Conservation (phyloP, 2,888 invertebrate genomes). For the Folsomia manolachei region DNA sequence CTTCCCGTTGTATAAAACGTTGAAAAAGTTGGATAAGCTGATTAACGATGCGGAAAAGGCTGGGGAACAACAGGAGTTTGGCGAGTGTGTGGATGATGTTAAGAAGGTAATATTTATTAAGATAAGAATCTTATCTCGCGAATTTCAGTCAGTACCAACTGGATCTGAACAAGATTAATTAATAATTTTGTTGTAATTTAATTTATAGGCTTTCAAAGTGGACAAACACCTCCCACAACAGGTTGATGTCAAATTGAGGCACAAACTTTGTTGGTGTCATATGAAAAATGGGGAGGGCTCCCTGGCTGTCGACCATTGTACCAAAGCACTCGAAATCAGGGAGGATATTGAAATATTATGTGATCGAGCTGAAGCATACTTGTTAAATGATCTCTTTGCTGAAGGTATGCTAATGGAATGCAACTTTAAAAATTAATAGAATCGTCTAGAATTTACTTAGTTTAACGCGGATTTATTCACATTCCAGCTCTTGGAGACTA, state of each 20-base stretch:
- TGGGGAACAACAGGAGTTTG: conserved; percentile 40
- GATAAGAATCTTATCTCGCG: too few species aligned
- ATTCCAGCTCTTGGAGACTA: conserved; percentile 77
- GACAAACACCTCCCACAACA: conserved; percentile 45
- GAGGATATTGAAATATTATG: conserved; percentile 76
- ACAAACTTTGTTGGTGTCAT: conserved; percentile 48
- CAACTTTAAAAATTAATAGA: not conserved
- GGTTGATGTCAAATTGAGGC: conserved; percentile 46
- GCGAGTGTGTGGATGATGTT: conserved; percentile 44
- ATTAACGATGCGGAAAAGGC: conserved; percentile 54
- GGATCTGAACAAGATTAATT: not conserved
- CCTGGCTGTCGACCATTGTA: conserved; percentile 71
- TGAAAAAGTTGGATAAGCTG: conserved; percentile 86
- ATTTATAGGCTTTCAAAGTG: conserved; percentile 44
- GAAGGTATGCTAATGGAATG: conserved; percentile 62
- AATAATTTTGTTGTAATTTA: not conserved
- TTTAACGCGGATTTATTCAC: too few species aligned
- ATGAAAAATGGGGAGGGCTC: conserved; percentile 45
- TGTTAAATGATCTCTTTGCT: conserved; percentile 85
- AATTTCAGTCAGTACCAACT: too few species aligned
- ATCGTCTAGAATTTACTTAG: not conserved
- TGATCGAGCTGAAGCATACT: conserved; percentile 87
- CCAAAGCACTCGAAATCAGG: conserved; percentile 71
- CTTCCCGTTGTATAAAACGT: conserved; percentile 83
- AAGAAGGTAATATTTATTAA: conserved; percentile 41